These are phyloP conservation scores for Morpho deidamia DNA, from an alignment of 2,888 invertebrate genomes.

Conservation along the genomic window DNA sequence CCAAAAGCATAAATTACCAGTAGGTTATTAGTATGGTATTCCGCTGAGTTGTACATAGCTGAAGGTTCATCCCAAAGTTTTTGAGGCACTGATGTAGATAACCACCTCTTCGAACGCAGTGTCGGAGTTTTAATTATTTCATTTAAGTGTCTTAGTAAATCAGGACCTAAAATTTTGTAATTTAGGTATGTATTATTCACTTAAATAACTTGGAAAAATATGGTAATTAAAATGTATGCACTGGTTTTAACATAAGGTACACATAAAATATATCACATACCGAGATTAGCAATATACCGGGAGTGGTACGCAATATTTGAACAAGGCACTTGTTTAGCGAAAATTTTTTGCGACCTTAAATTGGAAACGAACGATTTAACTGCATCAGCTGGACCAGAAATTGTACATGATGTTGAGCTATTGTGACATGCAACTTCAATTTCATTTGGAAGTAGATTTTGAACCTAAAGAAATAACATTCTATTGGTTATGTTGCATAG, in stretches of 20 bases:
- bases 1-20: not conserved
- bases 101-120: not conserved
- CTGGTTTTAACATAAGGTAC: not conserved
- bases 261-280: slow-evolving; percentile 31
- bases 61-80: not conserved
- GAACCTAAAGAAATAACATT: slow-evolving; percentile 28
- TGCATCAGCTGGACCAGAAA: slow-evolving; percentile 84
- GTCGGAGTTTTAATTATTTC: not conserved
- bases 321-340: slow-evolving; percentile 67
- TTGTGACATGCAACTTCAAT: slow-evolving; percentile 90
- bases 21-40: slow-evolving; percentile 1
- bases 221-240: not conserved
- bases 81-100: slow-evolving; percentile 3
- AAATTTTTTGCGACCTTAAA: slow-evolving; percentile 48
- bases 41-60: not conserved
- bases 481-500: too few species aligned
- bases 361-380: slow-evolving; percentile 76
- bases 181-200: too few species aligned
- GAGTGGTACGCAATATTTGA: slow-evolving; percentile 93
- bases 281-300: slow-evolving; percentile 83
- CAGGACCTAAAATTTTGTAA: not conserved
- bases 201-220: too few species aligned
- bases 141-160: not conserved
- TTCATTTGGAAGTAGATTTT: slow-evolving; percentile 66
- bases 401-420: slow-evolving; percentile 84